phyloP scores from a whole-genome alignment of 2,797 vertebrate genomes.

The Acridotheres tristis region DNA sequence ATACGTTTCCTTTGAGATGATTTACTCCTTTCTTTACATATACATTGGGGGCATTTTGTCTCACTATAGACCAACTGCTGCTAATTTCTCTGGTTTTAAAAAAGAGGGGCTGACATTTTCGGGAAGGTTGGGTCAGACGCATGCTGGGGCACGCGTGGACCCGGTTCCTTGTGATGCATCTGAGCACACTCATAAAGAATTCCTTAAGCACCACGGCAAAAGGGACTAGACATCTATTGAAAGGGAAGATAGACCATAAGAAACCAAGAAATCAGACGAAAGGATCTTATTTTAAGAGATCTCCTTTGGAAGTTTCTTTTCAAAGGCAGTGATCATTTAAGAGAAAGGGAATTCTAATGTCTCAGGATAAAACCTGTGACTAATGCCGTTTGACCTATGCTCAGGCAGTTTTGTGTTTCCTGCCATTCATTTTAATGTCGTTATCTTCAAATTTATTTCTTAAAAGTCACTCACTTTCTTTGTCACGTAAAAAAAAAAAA shows the following conservation, averaged over 20 bases:
- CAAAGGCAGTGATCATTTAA: conserved; percentile 60
- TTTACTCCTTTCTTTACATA: conserved; percentile 22
- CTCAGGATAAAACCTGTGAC: conserved; percentile 84
- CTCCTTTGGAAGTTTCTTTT: conserved; percentile 74
- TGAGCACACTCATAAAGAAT: conserved; percentile 62
- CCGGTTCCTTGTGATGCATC: conserved; percentile 50
- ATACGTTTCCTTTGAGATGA: conserved; percentile 1
- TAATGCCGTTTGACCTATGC: conserved; percentile 85
- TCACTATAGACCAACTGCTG: conserved; percentile 63
- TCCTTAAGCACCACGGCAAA: conserved; percentile 61
- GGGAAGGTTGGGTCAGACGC: conserved; percentile 75
- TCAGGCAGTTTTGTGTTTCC: conserved; percentile 73
- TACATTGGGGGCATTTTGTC: conserved; percentile 20
- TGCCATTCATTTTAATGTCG: conserved; percentile 79
- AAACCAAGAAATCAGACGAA: conserved; percentile 76
- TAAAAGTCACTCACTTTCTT: conserved; percentile 61
- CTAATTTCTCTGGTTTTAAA: conserved; percentile 56
- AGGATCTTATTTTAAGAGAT: conserved; percentile 76
- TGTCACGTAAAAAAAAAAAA: background rate
- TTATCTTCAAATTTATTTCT: conserved; percentile 81
- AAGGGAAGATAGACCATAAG: conserved; percentile 73
- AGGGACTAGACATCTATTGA: conserved; percentile 66
- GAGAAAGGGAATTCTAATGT: conserved; percentile 54
- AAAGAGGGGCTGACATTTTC: conserved; percentile 72
- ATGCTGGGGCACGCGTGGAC: conserved; percentile 80